A percentile compares a stretch with the other conserved stretches of the same genome.
These are phyloP conservation scores for Acanthurus leucopareius DNA, from an alignment of 2,797 vertebrate species.

Conservation along the genomic window DNA sequence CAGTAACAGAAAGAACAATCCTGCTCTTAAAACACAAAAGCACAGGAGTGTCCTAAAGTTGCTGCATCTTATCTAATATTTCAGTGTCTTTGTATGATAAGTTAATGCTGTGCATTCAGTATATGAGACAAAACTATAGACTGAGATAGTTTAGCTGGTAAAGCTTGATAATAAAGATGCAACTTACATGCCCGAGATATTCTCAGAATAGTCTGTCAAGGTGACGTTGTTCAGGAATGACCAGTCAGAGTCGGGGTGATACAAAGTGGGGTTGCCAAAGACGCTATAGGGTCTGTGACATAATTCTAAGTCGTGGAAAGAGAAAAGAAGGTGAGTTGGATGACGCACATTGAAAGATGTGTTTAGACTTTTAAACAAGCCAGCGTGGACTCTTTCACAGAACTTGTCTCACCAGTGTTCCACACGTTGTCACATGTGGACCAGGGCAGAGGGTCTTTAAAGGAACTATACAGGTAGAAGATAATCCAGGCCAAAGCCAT, in stretches of 20 bases:
- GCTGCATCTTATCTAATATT: background rate
- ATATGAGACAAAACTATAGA: background rate
- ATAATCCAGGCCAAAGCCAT: constrained; percentile 92
- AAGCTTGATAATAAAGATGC: background rate
- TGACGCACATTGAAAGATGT: background rate
- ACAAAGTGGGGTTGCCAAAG: constrained; percentile 56
- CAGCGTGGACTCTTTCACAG: fast-evolving
- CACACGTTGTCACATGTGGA: constrained; percentile 90
- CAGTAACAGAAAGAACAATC: constrained; percentile 20
- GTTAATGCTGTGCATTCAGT: background rate
- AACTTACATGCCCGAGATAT: constrained; percentile 58
- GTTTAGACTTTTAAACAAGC: background rate
- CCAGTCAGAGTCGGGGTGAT: constrained; percentile 61
- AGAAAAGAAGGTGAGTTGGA: background rate
- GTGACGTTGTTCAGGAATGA: constrained; percentile 75
- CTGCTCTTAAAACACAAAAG: constrained; percentile 8
- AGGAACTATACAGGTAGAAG: constrained; percentile 92
- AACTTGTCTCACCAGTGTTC: constrained; percentile 89
- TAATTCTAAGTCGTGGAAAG: constrained; percentile 34
- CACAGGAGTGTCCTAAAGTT: constrained; percentile 18
- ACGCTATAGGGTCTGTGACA: constrained; percentile 54
- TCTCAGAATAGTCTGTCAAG: background rate
- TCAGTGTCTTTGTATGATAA: background rate
- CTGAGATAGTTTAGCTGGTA: background rate
- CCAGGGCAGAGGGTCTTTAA: constrained; percentile 90